A percentile compares a stretch with the other conserved stretches of the same genome.
Conservation (phyloP, 1,140 invertebrate genomes). For the Polypedilum pembai region DNA sequence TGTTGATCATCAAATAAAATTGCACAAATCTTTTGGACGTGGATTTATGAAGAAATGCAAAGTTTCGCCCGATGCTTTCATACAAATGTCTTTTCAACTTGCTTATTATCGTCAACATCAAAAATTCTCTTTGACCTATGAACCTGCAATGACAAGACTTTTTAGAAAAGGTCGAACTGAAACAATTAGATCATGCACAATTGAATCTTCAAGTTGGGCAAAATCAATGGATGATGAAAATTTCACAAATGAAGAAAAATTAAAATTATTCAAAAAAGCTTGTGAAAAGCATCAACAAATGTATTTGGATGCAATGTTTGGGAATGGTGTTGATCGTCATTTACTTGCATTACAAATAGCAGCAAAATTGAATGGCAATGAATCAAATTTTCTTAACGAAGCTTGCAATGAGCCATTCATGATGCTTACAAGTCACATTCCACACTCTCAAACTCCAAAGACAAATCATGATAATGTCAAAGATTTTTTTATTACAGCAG, state of each 20-base stretch:
- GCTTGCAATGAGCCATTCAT: not conserved
- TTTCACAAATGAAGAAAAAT: not conserved
- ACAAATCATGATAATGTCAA: not conserved
- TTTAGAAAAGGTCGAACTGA: not conserved
- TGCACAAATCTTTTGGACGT: conserved; percentile 71
- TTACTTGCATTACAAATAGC: not conserved
- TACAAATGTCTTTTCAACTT: conserved; percentile 86
- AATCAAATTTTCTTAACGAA: not conserved
- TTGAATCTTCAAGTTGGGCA: not conserved
- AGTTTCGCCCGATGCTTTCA: conserved; percentile 88
- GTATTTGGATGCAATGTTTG: conserved; percentile 8
- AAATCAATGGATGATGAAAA: conserved; percentile 7
- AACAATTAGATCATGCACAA: conserved; percentile 8
- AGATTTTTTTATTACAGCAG: not conserved
- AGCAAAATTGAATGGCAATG: not conserved
- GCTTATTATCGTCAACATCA: conserved; percentile 59
- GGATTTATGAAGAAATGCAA: conserved; percentile 81
- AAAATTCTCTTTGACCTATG: not conserved
- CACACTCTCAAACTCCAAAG: not conserved
- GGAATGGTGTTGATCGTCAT: conserved; percentile 4
- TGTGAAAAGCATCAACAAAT: not conserved
- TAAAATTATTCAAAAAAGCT: not conserved
- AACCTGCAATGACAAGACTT: not conserved
- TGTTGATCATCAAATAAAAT: not conserved
- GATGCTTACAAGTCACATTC: not conserved